Evolutionary conservation across 2,113 vertebrate genomes (phyloP).

Genomic region (Rhinoptilus africanus): DNA sequence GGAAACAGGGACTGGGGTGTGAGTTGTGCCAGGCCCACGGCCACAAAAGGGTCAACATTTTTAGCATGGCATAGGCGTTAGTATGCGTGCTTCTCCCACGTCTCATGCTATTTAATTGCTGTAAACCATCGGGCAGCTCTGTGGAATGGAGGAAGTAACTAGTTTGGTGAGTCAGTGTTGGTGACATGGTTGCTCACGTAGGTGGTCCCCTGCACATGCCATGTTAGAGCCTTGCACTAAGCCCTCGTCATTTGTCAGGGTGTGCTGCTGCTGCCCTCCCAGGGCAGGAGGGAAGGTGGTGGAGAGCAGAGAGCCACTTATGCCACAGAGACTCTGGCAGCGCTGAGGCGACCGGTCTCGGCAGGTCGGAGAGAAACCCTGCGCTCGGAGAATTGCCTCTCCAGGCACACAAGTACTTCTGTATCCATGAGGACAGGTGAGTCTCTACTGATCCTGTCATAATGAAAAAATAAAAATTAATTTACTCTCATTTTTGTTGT

Average conservation of each 20-base stretch:
- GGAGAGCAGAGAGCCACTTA: neutral
- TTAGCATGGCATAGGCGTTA: neutral
- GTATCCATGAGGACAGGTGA: accelerated
- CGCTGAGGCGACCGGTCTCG: accelerated
- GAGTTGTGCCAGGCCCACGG: neutral
- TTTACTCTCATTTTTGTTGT: neutral
- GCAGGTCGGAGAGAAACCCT: neutral
- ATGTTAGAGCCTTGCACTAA: accelerated
- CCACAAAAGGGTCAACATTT: neutral
- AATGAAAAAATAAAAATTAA: neutral
- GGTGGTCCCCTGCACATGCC: neutral
- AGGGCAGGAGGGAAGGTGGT: neutral
- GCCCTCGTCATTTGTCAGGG: accelerated
- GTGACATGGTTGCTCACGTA: neutral
- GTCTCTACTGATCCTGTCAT: neutral
- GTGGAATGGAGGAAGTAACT: neutral
- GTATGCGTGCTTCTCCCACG: neutral
- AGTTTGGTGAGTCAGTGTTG: neutral
- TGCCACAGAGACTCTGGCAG: neutral
- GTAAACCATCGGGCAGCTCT: neutral
- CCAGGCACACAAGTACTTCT: neutral
- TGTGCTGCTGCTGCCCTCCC: accelerated
- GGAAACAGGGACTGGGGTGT: accelerated
- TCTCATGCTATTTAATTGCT: neutral
- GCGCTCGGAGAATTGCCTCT: neutral